These are phyloP conservation scores for Pseudomyrmex sp. DNA, from an alignment of 1,140 invertebrate genomes.

Conservation along the genomic window DNA sequence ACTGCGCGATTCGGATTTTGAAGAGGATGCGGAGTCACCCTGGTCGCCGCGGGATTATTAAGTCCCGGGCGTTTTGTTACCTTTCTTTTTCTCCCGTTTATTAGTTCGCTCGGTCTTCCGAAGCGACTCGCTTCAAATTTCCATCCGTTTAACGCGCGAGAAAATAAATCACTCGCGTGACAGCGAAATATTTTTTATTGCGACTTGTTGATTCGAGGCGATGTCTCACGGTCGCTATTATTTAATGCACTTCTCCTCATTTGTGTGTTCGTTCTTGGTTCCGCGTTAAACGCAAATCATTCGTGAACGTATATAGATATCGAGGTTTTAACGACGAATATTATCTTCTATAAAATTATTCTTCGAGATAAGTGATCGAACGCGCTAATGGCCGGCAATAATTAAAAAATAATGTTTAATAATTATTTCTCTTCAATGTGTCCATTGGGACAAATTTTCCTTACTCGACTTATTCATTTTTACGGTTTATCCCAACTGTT, in stretches of 20 bases:
- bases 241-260: background rate
- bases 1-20: conserved; percentile 16
- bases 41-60: conserved; percentile 42
- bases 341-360: background rate
- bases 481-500: too few relatives aligned
- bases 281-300: background rate
- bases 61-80: conserved; percentile 45
- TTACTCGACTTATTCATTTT: background rate
- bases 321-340: too few relatives aligned
- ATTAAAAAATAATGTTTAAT: background rate
- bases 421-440: background rate
- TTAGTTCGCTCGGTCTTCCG: conserved; percentile 15
- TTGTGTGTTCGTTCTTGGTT: background rate
- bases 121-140: background rate
- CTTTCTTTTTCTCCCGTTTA: conserved; percentile 33
- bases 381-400: too few relatives aligned
- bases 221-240: background rate
- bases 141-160: background rate
- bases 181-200: conserved; percentile 28
- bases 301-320: too few relatives aligned
- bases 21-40: conserved; percentile 19
- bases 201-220: conserved; percentile 36
- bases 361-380: too few relatives aligned
- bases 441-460: too few relatives aligned
- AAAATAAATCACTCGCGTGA: conserved; percentile 48